Base-by-base conservation (phyloP, 2,113 vertebrate species). In the Oreochromis tanganicae region DNA sequence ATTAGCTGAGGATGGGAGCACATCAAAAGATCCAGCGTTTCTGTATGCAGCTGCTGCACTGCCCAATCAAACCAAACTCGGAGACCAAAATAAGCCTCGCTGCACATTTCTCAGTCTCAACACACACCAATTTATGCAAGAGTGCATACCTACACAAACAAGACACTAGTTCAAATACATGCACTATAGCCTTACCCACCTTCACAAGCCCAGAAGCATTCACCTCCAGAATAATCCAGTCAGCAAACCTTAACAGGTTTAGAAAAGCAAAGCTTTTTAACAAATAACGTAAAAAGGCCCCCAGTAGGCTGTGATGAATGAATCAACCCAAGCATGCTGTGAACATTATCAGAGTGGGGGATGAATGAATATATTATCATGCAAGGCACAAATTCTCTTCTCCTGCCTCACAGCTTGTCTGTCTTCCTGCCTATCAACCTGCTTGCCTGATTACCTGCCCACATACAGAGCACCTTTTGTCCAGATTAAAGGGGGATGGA, bases 331-430 rank as follows among this genome's bases (percentile, higher is more conserved):
- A 89, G 90, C 91, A 78, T 91, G 93, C 94, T 90, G 93, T 79
- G 91, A 92, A 90, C 90, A 91, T 93, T 91, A 94, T 96, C 93
- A 92, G 91, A 90, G 88, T 80, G 84, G 80, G 84, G 87, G 85
- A 87, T 93, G 91, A 95, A 94, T 94, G 93, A 93, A 92, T 88
- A 80, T 80, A 95, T 95, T 95, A 94, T 82, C 81, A 95, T 94
- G 93, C 93, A 84, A 85, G 88, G 85, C 87, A 93, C 92, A 92
- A 86, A 88, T 92, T 90, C 89, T 79, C 82, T 89, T 90, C 92
- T 91, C 92, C 89, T 93, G 90, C 91, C 82, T 93, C 92, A 89
- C 93, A 94, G 94, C 91, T 91, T 90, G 93, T 91, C 91, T 82
- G 89, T 94, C 92, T 91, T 91, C 85, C 86, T 89, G 88, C 80